These are phyloP conservation scores for Spicauda simplicius DNA, from an alignment of 2,888 invertebrate genomes.

Conservation along the genomic window DNA sequence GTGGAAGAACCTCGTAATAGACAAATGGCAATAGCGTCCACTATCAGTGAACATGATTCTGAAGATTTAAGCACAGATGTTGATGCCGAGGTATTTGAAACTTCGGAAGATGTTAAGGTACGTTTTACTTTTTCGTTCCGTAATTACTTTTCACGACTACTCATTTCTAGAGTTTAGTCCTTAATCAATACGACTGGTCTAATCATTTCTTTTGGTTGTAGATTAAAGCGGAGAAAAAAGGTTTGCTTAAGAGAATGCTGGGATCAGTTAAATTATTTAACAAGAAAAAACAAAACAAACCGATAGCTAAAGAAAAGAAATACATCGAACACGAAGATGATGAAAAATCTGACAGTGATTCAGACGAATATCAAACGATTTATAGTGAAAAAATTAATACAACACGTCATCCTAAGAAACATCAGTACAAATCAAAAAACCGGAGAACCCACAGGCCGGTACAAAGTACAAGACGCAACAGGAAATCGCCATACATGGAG, in stretches of 20 bases:
- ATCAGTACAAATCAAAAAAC: conserved; percentile 11
- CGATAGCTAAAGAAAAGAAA: neutral
- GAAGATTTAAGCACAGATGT: conserved; percentile 21
- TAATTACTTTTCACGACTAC: no score
- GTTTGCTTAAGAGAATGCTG: conserved; percentile 64
- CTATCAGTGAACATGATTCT: conserved; percentile 32
- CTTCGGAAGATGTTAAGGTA: conserved; percentile 42
- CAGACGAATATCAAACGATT: conserved; percentile 63
- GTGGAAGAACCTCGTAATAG: conserved; percentile 3
- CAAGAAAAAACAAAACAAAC: conserved; percentile 41
- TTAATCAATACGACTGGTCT: no score
- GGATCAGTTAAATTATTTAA: conserved; percentile 56
- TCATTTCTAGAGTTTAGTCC: no score
- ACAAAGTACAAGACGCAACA: conserved; percentile 21
- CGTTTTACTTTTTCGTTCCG: no score
- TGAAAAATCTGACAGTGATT: conserved; percentile 53
- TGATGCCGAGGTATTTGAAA: conserved; percentile 26
- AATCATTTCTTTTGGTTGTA: conserved; percentile 24
- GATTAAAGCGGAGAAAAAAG: conserved; percentile 52
- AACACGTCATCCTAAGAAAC: neutral
- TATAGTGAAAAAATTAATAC: conserved; percentile 55
- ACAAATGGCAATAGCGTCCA: conserved; percentile 12
- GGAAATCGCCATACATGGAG: conserved; percentile 59
- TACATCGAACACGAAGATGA: conserved; percentile 40
- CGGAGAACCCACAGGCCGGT: conserved; percentile 4